Base-by-base conservation (phyloP, 2,797 vertebrate genomes). In the Malacoctenus gilli region DNA sequence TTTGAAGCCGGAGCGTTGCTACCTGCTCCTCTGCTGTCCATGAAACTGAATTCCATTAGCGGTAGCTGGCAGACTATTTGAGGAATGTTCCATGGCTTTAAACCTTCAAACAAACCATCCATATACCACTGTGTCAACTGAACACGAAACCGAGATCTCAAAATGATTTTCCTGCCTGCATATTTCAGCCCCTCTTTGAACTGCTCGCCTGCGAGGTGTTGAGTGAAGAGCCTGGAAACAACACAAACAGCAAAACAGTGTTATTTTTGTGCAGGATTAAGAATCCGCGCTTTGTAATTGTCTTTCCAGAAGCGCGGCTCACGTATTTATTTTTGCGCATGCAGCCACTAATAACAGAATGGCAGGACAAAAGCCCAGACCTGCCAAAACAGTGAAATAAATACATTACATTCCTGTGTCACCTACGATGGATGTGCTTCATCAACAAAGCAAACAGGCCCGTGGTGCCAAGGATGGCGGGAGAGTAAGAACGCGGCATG, bases 161-260 rank as follows among this genome's bases (percentile, higher is more conserved):
- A 90, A 90, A 88, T 67, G 69, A 86, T 86, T 89, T 89, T 85
- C 84, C 81, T 79, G 76, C 72, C 59, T 66, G 61, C 68, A 84
- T 89, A 85, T 86, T 90, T 87, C n/a, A n/a, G n/a, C n/a, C n/a
- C 71, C 58, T 59, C 90, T 92, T 90, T 92, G 87, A 92, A 92
- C 87, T 84, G 43, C 42, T 50, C 56, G 73, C 60, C 59, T 44
- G 66, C 64, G 25, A 5, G 9, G 50, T 52, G 73, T 77, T 71
- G 78, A 80, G 57, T 49, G 55, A 59, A 55, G 39, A 35, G 38
- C 40, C 32, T n/a, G n/a, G 58, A 73, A 66, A 77, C 68, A 46
- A 30, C 52, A 41, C 77, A 84, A 75, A 72, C 72, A 79, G 61
- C 68, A 75, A 72, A 22, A 38, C 35, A 19, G 19, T 38, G 20